phyloP scores from a whole-genome alignment of 2,113 vertebrate species.

The Cettia cetti region DNA sequence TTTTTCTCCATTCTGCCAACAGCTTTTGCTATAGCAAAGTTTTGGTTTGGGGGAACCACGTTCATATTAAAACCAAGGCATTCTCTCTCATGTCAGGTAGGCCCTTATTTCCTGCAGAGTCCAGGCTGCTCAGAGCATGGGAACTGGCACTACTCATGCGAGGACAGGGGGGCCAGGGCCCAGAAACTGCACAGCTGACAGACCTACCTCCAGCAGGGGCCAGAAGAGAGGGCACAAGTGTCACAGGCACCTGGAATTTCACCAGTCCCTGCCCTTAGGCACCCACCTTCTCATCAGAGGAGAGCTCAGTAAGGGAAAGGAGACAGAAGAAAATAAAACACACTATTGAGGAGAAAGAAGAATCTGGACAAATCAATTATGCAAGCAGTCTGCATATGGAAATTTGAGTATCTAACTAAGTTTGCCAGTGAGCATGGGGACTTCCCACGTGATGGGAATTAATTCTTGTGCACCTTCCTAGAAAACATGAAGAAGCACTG shows the following conservation, averaged over 20 bases:
- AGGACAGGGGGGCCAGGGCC: neutral
- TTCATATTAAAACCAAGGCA: neutral
- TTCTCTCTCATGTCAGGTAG: neutral
- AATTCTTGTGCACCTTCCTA: neutral
- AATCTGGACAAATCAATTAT: neutral
- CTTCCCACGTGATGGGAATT: neutral
- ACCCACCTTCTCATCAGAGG: neutral
- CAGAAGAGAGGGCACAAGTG: neutral
- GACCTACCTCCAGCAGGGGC: neutral
- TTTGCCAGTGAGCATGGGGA: neutral
- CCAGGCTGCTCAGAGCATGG: neutral
- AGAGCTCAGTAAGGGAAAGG: neutral
- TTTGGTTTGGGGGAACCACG: fast-evolving
- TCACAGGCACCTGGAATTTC: neutral
- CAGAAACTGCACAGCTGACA: neutral
- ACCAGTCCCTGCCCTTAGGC: neutral
- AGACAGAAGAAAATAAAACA: neutral
- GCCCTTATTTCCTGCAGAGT: neutral
- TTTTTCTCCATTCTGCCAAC: neutral
- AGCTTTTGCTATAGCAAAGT: neutral
- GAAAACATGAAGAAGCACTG: neutral
- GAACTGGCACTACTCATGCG: neutral
- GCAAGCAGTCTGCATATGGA: neutral
- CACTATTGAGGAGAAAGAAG: fast-evolving
- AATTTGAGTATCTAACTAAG: neutral